Conservation (phyloP, 37 sponge, comb jelly and placozoan genomes). For the Tethya wilhelma region DNA sequence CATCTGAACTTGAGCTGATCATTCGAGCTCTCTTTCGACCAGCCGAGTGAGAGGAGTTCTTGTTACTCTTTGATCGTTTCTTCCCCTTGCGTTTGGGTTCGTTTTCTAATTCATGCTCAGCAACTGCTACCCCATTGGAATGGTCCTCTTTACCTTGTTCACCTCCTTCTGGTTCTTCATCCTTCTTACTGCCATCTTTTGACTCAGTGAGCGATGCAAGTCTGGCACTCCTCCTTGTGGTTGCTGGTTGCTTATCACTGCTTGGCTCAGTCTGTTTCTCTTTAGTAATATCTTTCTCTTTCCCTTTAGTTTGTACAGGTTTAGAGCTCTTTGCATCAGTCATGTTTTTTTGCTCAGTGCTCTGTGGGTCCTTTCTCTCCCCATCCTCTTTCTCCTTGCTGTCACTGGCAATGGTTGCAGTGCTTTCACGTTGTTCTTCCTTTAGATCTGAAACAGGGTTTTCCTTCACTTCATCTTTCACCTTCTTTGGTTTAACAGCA, state of each 20-base stretch:
- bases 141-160: not conserved
- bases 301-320: not conserved
- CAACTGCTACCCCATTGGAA: no score
- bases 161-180: not conserved
- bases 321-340: not conserved
- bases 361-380: not conserved
- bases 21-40: not conserved
- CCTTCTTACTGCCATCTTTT: not conserved
- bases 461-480: no score
- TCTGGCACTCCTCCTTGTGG: constrained; percentile 40
- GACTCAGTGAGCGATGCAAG: constrained; percentile 35
- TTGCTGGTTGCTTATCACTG: not conserved
- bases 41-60: no score
- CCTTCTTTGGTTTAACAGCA: not conserved
- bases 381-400: not conserved
- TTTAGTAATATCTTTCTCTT: not conserved
- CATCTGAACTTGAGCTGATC: not conserved
- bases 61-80: not conserved
- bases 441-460: not conserved
- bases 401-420: not conserved
- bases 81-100: not conserved
- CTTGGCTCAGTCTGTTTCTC: not conserved
- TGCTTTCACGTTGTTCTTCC: not conserved
- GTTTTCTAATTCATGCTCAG: not conserved
- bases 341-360: not conserved